Conservation (phyloP, 2,113 vertebrate species). For the Xiphophorus couchianus region DNA sequence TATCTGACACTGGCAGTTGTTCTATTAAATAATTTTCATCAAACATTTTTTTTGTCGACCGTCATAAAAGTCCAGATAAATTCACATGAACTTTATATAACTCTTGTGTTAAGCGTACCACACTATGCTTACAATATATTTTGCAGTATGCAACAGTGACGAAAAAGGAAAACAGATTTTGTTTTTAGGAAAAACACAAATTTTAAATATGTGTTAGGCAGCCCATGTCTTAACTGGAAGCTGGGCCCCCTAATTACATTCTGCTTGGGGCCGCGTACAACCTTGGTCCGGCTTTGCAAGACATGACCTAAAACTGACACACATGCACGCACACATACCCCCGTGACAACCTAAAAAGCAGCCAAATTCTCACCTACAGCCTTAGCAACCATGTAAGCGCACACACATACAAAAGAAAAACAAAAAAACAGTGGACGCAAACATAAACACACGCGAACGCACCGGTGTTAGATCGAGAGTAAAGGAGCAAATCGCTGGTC, state of each 20-base stretch:
- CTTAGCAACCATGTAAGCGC: constrained; percentile 48
- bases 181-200: background rate
- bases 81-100: background rate
- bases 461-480: constrained; percentile 28
- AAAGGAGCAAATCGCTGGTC: constrained; percentile 49
- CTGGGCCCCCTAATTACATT: background rate
- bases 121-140: background rate
- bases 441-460: constrained; percentile 24
- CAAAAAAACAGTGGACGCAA: constrained; percentile 37
- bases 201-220: background rate
- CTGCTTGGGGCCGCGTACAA: background rate
- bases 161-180: background rate
- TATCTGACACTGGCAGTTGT: background rate
- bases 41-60: background rate
- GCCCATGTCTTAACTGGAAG: background rate
- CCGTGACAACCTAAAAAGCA: constrained; percentile 39
- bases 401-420: constrained; percentile 32
- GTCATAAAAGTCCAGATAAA: background rate
- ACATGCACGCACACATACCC: constrained; percentile 35
- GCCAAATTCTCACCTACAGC: constrained; percentile 65
- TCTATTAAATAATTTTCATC: too few species aligned
- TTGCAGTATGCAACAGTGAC: background rate
- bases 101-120: background rate
- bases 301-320: constrained; percentile 68
- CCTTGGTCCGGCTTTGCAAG: background rate